Evolutionary conservation across 2,888 invertebrate species (phyloP), one percentile per base, ranked within the genome.

Genomic region (Keiferia lycopersicella): DNA sequence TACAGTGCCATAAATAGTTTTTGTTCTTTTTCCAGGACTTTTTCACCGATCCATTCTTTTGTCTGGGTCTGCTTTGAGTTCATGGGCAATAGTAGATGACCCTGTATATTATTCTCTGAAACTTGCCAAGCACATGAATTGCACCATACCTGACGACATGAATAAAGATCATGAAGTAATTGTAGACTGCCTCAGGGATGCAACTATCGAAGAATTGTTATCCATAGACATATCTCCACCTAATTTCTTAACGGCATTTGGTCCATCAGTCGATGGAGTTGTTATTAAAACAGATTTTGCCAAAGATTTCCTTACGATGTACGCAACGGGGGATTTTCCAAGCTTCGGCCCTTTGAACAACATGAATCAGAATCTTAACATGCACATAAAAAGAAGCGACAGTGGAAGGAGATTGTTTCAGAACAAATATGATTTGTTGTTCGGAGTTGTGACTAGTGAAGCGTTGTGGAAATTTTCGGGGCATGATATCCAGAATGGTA

Each of bases 201-300:
- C 95, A 8, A 92, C 94, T 14, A 92, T 97, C 69, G 95, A 95
- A 68, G 95, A 96, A 70, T 87, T 97, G 41, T 93, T 96, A 83
- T 93, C 93, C 45, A 94, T 95, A 50, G 96, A 96, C 84, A 95
- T 96, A 78, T 93, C 94, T 70, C 94, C 96, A 11, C 97, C 97
- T 2, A 96, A 96, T 65, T 97, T 96, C 84, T 88, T 97, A 63
- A 96, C 96, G 69, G 95, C 96, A 0, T 98, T 98, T 79, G 98
- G 98, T 8, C 98, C 98, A 14, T 97, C 97, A 72, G 96, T 98
- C 62, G 98, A 98, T 81, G 98, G 97, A 62, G 98, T 98, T 69
- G 98, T 98, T 67, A 97, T 98, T 77, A 96, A 96, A 84, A 95
- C 96, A 14, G 96, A 97, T 83, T 96, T 96, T 77, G 95, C 96